These are phyloP conservation scores for Intellagama lesueurii DNA, from an alignment of 2,797 vertebrate species.

Conservation along the genomic window DNA sequence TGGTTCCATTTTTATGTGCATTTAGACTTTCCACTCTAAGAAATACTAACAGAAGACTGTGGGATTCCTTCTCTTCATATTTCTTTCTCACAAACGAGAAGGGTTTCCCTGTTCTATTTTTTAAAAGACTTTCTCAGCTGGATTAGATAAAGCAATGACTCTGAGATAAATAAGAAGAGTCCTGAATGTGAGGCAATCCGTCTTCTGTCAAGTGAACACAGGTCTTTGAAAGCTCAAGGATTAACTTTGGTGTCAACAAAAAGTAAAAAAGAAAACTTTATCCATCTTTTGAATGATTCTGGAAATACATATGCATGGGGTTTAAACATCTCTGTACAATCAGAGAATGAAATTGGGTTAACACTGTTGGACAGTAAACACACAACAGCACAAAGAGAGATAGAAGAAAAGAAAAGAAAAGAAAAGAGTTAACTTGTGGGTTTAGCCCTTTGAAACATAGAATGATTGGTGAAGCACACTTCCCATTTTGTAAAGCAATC, in stretches of 20 bases:
- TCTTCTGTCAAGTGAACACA: slow-evolving; percentile 35
- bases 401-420: too few relatives aligned
- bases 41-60: slow-evolving; percentile 33
- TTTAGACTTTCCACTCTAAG: slow-evolving; percentile 36
- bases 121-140: slow-evolving; percentile 36
- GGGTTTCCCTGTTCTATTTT: slow-evolving; percentile 23
- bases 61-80: slow-evolving; percentile 2
- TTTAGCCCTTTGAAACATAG: too few relatives aligned
- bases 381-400: too few relatives aligned
- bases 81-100: slow-evolving; percentile 26
- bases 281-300: background rate
- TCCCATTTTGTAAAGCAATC: too few relatives aligned
- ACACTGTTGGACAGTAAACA: too few relatives aligned
- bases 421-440: too few relatives aligned
- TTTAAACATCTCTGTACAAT: background rate
- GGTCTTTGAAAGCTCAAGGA: slow-evolving; percentile 25
- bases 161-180: background rate
- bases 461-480: too few relatives aligned
- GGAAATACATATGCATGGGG: background rate
- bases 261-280: background rate
- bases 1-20: slow-evolving; percentile 38
- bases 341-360: background rate
- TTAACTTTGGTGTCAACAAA: slow-evolving; percentile 9
- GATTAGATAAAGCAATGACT: slow-evolving; percentile 44
- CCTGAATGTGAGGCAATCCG: slow-evolving; percentile 16